Base-by-base conservation (phyloP, 2,888 invertebrate genomes). In the Ichneumon xanthorius region DNA sequence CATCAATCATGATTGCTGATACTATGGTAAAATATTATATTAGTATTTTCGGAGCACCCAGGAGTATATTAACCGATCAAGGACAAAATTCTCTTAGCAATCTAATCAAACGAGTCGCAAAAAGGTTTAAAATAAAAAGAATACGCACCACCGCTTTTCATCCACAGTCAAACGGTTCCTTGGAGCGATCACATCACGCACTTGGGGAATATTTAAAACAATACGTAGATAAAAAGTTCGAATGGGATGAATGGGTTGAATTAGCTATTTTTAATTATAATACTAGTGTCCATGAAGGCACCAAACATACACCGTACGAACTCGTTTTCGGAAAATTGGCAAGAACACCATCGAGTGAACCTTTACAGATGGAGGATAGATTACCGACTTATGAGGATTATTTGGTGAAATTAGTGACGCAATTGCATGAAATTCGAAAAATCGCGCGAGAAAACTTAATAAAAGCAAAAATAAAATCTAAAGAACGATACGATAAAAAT, bases 211-310 rank as follows among this genome's bases (percentile, higher is more conserved):
- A 50, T 50, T 50, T 50, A 5, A 50, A 50, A n/a, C 1, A 50
- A 30, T 30, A 30, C 30, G 30, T 30, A 1, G 4, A 30, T 4
- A 30, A 30, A 30, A 30, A 30, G 30, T 50, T 50, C 5, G 16
- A n/a, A 50, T 50, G n/a, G 50, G 50, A 50, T 1, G 50, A 50
- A 50, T 50, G 50, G 50, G 50, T 33, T 5, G 33, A 33, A 33
- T 33, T 33, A 5, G 33, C 33, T 5, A 33, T 33, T 33, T 33
- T 33, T 4, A 33, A 33, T 16, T 84, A 84, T 16, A 88, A 87
- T 61, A 84, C 84, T 1, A 88, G 82, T 55, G 63, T 80, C 0
- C 85, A 88, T 30, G 83, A 85, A 16, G 73, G 82, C 0, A 83
- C 86, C 1, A 75, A 77, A 11, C 80, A 75, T 16, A 71, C 86